phyloP scores from a whole-genome alignment of 2,113 vertebrate species.

The Phalacrocorax brasilianus region DNA sequence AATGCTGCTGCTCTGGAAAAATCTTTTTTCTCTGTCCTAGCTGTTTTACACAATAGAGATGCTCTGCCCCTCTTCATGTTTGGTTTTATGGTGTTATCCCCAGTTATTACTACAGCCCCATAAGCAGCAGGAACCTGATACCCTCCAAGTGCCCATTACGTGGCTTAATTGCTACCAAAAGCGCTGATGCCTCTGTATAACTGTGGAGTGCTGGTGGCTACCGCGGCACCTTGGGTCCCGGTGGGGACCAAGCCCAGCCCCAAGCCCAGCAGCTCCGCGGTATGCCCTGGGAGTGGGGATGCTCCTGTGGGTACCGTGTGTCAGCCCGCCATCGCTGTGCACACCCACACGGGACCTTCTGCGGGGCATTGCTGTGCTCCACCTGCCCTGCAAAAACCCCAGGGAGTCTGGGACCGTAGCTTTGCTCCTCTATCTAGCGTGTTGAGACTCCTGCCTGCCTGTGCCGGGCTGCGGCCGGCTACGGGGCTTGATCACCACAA shows the following conservation, averaged over 20 bases:
- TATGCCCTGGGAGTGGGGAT: background rate
- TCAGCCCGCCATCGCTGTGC: background rate
- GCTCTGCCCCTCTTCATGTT: background rate
- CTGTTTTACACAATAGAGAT: background rate
- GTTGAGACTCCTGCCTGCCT: background rate
- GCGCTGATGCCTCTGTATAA: fast-evolving
- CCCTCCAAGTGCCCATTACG: fast-evolving
- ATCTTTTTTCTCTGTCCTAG: background rate
- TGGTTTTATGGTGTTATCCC: fast-evolving
- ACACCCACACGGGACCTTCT: background rate
- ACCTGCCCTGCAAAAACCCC: background rate
- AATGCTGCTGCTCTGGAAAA: background rate
- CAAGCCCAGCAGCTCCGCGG: background rate
- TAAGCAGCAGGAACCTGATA: background rate
- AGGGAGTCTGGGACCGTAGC: background rate
- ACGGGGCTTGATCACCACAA: background rate
- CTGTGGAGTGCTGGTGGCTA: background rate
- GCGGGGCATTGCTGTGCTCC: background rate
- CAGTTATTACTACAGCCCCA: background rate
- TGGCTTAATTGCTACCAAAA: background rate
- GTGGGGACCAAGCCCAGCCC: background rate
- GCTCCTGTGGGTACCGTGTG: background rate
- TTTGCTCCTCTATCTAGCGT: background rate
- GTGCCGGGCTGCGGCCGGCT: background rate
- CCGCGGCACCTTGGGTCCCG: fast-evolving